Base-by-base conservation (phyloP, 2,888 invertebrate genomes). In the Diplazon laetatorius region DNA sequence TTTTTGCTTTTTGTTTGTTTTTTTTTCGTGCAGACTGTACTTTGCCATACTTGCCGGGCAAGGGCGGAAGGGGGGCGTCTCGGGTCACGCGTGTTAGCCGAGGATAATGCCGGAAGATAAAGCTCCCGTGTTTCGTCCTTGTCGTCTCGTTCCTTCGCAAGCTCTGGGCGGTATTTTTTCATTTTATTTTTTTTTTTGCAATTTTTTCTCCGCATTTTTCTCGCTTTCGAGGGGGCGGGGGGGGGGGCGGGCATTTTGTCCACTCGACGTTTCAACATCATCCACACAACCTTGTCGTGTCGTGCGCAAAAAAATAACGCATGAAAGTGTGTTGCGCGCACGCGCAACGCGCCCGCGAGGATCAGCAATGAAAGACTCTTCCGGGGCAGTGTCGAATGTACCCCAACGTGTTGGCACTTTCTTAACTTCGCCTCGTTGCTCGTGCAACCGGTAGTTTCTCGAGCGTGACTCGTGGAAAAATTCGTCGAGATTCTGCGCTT, bases 1-100 rank as follows among this genome's bases (percentile, higher is more conserved):
- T n/a, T n/a, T n/a, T n/a, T n/a, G n/a, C n/a, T n/a, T n/a, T n/a
- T n/a, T n/a, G n/a, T n/a, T n/a, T n/a, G n/a, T n/a, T n/a, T n/a
- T n/a, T n/a, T n/a, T n/a, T n/a, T n/a, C n/a, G n/a, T n/a, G n/a
- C n/a, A 12, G 60, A 65, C 46, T 57, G 35, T n/a, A 69, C 57
- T 76, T 72, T 70, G 50, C 70, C 50, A 50, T 50, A 22, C 50
- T 22, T 55, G n/a, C n/a, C n/a, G n/a, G n/a, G n/a, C n/a, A n/a
- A n/a, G n/a, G n/a, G n/a, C n/a, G n/a, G n/a, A n/a, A n/a, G n/a
- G n/a, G n/a, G n/a, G 87, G 87, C 73, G 60, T 66, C 80, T 62
- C 63, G 74, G 84, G 83, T 84, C 86, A 87, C 85, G 88, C 88
- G 84, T 85, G 86, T 89, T 89, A 87, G 82, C 75, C 83, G 79